Conservation (phyloP, 1,140 invertebrate genomes). For the Varroa destructor region DNA sequence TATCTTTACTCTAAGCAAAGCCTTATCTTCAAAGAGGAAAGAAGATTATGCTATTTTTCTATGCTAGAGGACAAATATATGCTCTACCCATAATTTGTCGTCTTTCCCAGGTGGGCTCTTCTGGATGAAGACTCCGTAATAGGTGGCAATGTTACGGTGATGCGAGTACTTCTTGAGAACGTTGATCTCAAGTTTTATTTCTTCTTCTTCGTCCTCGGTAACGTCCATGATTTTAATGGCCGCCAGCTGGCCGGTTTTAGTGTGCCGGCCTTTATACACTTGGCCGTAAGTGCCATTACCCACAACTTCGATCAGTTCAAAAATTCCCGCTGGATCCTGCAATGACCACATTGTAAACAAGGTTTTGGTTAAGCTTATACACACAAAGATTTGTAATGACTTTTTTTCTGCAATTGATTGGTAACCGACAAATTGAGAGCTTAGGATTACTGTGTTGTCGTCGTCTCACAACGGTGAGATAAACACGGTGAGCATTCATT, state of each 20-base stretch:
- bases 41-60: too few species aligned
- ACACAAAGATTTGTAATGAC: too few species aligned
- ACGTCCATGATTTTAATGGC: slow-evolving; percentile 99
- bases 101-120: slow-evolving; percentile 96
- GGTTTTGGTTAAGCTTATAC: slow-evolving; percentile 30
- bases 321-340: slow-evolving; percentile 97
- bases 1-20: too few species aligned
- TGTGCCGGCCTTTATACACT: slow-evolving; percentile 99
- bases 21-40: too few species aligned
- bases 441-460: too few species aligned
- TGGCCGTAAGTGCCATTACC: slow-evolving; percentile 99
- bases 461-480: too few species aligned
- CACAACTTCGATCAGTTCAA: slow-evolving; percentile 98
- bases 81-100: slow-evolving; percentile 80
- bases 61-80: too few species aligned
- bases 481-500: too few species aligned
- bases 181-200: slow-evolving; percentile 99
- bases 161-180: slow-evolving; percentile 97
- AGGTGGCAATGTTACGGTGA: slow-evolving; percentile 98
- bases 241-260: slow-evolving; percentile 95
- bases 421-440: not conserved
- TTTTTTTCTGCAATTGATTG: not conserved
- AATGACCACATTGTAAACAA: slow-evolving; percentile 40
- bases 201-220: slow-evolving; percentile 98
- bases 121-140: slow-evolving; percentile 99